Evolutionary conservation across 1,140 invertebrate genomes (phyloP).

Genomic region (Dinoponera quadriceps): DNA sequence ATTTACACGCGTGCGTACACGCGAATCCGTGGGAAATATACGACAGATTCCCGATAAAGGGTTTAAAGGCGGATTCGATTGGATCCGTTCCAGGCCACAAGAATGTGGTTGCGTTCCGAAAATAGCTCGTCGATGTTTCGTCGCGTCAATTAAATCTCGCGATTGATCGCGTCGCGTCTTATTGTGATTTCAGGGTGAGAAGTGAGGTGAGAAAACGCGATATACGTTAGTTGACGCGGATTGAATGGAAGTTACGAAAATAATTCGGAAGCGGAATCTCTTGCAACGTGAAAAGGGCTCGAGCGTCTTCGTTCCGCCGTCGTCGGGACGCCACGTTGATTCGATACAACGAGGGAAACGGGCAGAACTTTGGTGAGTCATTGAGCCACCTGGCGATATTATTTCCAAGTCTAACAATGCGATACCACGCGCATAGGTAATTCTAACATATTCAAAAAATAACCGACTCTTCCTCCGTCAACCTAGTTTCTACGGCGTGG

Average conservation of each 20-base stretch:
- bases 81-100: background rate
- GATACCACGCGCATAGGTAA: no score
- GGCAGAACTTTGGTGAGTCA: no score
- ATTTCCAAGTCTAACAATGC: constrained; percentile 32
- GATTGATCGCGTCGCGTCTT: background rate
- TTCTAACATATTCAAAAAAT: no score
- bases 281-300: no score
- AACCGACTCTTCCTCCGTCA: constrained; percentile 4
- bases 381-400: constrained; percentile 48
- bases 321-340: no score
- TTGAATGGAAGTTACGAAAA: no score
- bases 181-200: constrained; percentile 28
- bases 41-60: background rate
- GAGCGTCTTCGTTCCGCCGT: no score
- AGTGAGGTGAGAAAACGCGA: background rate
- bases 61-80: constrained; percentile 13
- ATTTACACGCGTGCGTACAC: no score
- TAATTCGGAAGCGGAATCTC: no score
- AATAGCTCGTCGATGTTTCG: background rate
- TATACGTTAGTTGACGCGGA: background rate
- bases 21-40: constrained; percentile 24
- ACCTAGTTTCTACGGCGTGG: background rate
- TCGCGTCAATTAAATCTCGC: background rate
- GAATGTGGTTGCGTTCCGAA: background rate
- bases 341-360: no score